Percentiles rank a stretch among this genome's conserved stretches.
These are phyloP conservation scores for Apis dorsata DNA, from an alignment of 1,140 invertebrate species.

Conservation along the genomic window DNA sequence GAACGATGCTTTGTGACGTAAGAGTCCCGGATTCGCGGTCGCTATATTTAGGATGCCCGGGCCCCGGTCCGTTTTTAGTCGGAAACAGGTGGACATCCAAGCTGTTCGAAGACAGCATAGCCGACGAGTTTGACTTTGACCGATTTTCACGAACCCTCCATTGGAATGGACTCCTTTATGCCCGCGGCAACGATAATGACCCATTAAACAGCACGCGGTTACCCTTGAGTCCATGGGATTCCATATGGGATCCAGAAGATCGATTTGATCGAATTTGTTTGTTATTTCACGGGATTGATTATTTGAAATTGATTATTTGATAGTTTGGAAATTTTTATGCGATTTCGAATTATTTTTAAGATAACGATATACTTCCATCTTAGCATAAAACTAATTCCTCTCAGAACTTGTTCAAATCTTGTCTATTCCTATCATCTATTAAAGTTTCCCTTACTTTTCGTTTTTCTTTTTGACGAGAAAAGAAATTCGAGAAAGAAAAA, in stretches of 20 bases:
- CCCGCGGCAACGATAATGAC: conserved; percentile 53
- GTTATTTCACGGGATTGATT: not conserved
- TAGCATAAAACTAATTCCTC: too few relatives aligned
- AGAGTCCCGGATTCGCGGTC: conserved; percentile 73
- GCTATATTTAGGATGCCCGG: conserved; percentile 78
- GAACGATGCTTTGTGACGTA: conserved; percentile 61
- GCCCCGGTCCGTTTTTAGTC: conserved; percentile 76
- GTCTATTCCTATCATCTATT: too few relatives aligned
- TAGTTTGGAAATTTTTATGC: not conserved
- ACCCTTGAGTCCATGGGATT: not conserved
- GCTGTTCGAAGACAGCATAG: conserved; percentile 58
- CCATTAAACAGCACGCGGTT: conserved; percentile 16
- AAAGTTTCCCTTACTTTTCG: not conserved
- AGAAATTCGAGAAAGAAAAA: too few relatives aligned
- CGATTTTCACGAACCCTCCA: conserved; percentile 72
- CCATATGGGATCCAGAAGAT: not conserved
- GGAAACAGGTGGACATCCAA: conserved; percentile 77
- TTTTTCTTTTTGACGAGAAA: not conserved
- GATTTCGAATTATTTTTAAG: too few relatives aligned
- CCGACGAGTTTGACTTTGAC: conserved; percentile 76
- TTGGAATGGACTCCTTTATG: conserved; percentile 47
- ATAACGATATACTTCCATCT: too few relatives aligned
- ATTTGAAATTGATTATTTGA: not conserved
- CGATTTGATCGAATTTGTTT: not conserved
- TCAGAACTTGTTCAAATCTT: too few relatives aligned